These are phyloP conservation scores for Halcyon leucocephala DNA, from an alignment of 2,797 vertebrate species.

Conservation along the genomic window DNA sequence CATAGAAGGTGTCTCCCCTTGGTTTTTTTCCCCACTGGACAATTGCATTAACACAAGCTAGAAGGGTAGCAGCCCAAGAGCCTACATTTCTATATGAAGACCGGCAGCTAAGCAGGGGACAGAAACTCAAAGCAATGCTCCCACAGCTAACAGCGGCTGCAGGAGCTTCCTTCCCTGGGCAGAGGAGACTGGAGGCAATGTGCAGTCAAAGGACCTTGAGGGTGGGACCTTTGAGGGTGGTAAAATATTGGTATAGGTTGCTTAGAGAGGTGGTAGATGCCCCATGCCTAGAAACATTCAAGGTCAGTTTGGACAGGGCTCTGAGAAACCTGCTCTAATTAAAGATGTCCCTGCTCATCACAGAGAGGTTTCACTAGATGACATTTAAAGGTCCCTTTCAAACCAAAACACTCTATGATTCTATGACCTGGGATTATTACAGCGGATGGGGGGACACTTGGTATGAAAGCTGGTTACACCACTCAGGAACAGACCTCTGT, in stretches of 20 bases:
- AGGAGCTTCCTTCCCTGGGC: background rate
- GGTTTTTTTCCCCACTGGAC: background rate
- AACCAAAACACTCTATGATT: background rate
- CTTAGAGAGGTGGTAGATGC: background rate
- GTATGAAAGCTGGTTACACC: background rate
- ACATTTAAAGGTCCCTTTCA: background rate
- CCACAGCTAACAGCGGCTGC: background rate
- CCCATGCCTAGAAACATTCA: background rate
- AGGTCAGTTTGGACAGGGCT: background rate
- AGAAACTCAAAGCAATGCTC: background rate
- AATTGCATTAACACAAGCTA: background rate
- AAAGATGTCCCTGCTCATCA: background rate
- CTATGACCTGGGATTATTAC: background rate
- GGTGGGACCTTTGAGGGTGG: background rate
- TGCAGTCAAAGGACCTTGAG: background rate
- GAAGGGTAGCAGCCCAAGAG: background rate
- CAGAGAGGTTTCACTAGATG: background rate
- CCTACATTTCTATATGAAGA: background rate
- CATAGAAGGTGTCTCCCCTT: background rate
- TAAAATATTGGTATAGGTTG: background rate
- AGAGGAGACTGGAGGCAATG: background rate
- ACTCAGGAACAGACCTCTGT: background rate
- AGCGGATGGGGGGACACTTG: background rate
- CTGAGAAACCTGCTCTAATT: background rate
- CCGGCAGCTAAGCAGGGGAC: background rate